Evolutionary conservation across 2,113 vertebrate species (phyloP), one percentile per base, ranked within the genome.

Genomic region (Engraulis encrasicolus): DNA sequence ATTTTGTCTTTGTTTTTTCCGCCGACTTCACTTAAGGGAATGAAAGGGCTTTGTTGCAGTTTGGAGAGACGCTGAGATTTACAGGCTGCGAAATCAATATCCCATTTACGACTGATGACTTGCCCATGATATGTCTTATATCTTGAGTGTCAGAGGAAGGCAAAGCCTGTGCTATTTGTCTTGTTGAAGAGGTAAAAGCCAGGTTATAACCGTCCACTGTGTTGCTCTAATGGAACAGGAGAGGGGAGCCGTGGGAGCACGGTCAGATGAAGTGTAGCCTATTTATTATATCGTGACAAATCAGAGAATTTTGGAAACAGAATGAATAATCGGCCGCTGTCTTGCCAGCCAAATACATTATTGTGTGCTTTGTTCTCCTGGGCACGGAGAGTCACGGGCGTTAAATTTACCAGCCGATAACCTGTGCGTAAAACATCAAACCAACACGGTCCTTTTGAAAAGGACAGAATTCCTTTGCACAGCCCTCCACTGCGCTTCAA

Each of bases 51-150:
- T 74, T 74, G 66, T 34, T 27, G 2, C 34, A 31, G 11, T 74
- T 34, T 2, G 27, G 66, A 7, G 54, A 74, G 66, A 74, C 66
- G 66, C 66, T 74, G 66, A 17, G 66, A 31, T 74, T 74, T 74
- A 74, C 27, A 74, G 66, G 34, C 66, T 36, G 27, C 66, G 34
- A 74, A 34, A 74, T 74, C 66, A 74, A 74, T 74, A 74, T 74
- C 34, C 66, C 66, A 74, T 74, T 74, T 74, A 74, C 66, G 27
- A 74, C 27, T 17, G 66, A 34, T 14, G 66, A 36, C 11, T 74
- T 15, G 11, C 27, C 34, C 66, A 34, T 74, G 66, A 74, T 23
- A 74, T 14, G 66, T 74, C 66, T 34, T 74, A 34, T 74, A 36
- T 34, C 31, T 74, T 74, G 17, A 66, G 66, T 74, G 66, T 74